Base-by-base conservation (phyloP, 2,888 invertebrate genomes). In the Andrena dorsata region DNA sequence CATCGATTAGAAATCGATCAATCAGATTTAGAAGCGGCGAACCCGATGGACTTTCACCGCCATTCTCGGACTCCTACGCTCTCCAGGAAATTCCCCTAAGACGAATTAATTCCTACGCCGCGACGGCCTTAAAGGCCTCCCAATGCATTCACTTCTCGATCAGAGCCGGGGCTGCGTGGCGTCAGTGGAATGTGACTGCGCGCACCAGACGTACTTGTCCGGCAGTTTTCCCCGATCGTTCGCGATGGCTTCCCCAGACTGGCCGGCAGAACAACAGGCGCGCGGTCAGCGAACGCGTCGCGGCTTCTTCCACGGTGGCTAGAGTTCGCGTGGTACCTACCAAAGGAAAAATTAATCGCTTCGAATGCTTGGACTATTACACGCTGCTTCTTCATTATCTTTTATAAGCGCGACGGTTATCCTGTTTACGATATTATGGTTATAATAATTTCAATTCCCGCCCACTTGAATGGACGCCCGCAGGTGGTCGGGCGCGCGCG, bases 31-130 rank as follows among this genome's bases (percentile, higher is more conserved):
- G 82, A 82, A 78, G 74, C 76, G 71, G 69, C 74, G 78, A 81
- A 82, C 77, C 58, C 70, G 82, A 76, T 75, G 81, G 77, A 84
- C 89, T 88, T 89, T 90, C 89, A 88, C 87, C 78, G 80, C 83
- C 82, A 82, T 86, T 86, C 86, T 83, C 58, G 79, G 66, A 78
- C 77, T 51, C 69, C 76, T 83, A 78, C 86, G 83, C 81, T 87
- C 83, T 63, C 77, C 70, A 75, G 58, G 78, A 86, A 86, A 84
- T 82, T 64, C 75, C 76, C 76, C 69, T 53, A 63, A 68, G 80
- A 84, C 78, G 81, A 80, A 84, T 85, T 73, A 72, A 81, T 85
- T 83, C 61, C 53, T 82, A 71, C 63, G 41, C 68, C 68, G 61
- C 30, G 72, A 66, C 73, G 83, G 77, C 72, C 83, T 84, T 80